Evolutionary conservation across 2,113 vertebrate genomes (phyloP), one percentile per base, ranked within the genome.

Genomic region (Triplophysa dalaica): DNA sequence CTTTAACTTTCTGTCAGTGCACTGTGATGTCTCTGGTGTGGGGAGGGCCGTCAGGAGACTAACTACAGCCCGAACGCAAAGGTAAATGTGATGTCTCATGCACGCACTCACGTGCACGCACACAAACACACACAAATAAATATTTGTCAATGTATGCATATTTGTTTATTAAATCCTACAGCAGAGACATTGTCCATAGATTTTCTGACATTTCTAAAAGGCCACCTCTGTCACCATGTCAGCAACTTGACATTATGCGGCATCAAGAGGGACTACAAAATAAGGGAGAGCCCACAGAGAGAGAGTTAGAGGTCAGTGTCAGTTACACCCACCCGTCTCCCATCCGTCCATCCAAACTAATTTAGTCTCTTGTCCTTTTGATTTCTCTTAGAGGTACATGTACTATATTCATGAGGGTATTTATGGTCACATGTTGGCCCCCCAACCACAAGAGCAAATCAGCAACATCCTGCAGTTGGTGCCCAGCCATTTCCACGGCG

Each of bases 351-450:
- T 67, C 11, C 13, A 21, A 65, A 11, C 0, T 62, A 19, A 48
- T 17, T 16, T 21, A 17, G 8, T 48, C 38, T 67, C 48, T 17
- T 64, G 22, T 19, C 29, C 29, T 56, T 14, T 63, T 2, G 29
- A 29, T 22, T n/a, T 43, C 26, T 50, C 16, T 21, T 85, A 98
- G 97, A 92, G 94, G 63, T 98, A 98, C 65, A 84, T 79, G 69
- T 90, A 96, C 87, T 98, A 97, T 82, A 90, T 97, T 82, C 79
- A 82, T 58, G 85, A 89, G 0, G 94, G 93, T 43, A 86, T 98
- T 77, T 87, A 64, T 24, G 89, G 86, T 79, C 90, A 94, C 83
- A 92, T 94, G 92, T 87, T 97, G 83, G 89, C 92, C 43, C 90
- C 93, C 2, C 90, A 90, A 70, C 91, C 94, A 0, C 19, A 62